phyloP scores from a whole-genome alignment of 2,113 vertebrate genomes.

The Abramis brama region DNA sequence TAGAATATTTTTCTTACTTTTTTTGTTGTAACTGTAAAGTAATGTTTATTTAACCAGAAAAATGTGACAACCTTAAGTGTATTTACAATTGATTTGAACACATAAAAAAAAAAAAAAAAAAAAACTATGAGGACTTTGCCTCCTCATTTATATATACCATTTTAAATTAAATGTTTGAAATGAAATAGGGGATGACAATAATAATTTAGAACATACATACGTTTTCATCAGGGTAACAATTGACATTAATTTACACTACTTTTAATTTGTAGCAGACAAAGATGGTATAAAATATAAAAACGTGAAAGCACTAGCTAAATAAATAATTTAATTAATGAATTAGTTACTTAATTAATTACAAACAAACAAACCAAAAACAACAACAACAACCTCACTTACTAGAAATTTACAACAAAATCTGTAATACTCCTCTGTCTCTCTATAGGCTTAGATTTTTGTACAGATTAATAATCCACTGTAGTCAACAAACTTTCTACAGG shows the following conservation, averaged over 20 bases:
- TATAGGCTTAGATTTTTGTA: not conserved
- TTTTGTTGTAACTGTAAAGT: no score
- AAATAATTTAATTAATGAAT: not conserved
- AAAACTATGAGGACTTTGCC: no score
- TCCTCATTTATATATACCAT: not conserved
- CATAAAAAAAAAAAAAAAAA: no score
- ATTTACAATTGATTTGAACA: no score
- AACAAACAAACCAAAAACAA: not conserved
- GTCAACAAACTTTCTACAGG: not conserved
- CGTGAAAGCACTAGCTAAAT: not conserved
- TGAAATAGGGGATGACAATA: not conserved
- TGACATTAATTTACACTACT: not conserved
- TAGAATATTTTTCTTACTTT: no score
- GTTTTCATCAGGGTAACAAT: not conserved
- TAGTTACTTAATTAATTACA: no score
- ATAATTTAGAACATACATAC: not conserved
- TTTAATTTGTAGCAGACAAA: not conserved
- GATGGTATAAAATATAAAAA: not conserved
- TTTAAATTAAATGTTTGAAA: not conserved
- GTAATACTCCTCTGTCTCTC: not conserved
- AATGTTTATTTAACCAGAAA: no score
- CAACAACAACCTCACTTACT: not conserved
- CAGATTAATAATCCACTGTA: not conserved
- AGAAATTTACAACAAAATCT: not conserved
- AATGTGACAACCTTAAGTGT: no score